A percentile compares a stretch with the other conserved stretches of the same genome.
phyloP scores from a whole-genome alignment of 2,797 vertebrate species.

The Stomatorhinus walkeri region DNA sequence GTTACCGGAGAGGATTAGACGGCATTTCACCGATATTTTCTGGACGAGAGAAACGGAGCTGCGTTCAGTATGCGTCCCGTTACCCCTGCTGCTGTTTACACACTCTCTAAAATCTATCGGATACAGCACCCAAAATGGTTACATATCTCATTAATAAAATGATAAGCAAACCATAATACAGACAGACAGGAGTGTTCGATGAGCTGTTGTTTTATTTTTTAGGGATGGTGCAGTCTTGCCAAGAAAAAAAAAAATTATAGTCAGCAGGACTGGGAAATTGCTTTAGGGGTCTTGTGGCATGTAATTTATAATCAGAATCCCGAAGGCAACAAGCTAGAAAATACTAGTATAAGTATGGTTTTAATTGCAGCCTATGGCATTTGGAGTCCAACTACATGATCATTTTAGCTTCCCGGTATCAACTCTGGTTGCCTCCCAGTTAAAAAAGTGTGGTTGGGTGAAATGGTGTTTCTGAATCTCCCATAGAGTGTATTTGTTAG shows the following conservation, averaged over 20 bases:
- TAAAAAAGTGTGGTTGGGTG: neutral
- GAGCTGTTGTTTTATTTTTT: neutral
- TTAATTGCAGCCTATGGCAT: neutral
- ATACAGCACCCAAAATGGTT: neutral
- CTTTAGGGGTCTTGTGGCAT: neutral
- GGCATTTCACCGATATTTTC: neutral
- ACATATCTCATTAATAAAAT: neutral
- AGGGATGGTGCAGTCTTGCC: neutral
- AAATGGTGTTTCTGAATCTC: neutral
- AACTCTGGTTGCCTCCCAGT: neutral
- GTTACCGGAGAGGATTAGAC: neutral
- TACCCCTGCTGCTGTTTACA: neutral
- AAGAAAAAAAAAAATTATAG: neutral
- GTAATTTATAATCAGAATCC: neutral
- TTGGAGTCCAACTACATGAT: neutral
- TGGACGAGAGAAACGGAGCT: neutral
- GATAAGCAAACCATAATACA: neutral
- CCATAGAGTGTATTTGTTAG: neutral
- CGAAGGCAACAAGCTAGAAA: neutral
- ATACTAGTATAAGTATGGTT: neutral
- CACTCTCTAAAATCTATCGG: neutral
- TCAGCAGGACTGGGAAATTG: neutral
- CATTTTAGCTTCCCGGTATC: neutral
- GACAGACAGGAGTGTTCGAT: neutral
- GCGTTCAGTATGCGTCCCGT: neutral